Evolutionary conservation across 2,888 invertebrate species (phyloP), one percentile per base, ranked within the genome.

Genomic region (Spodoptera picta): DNA sequence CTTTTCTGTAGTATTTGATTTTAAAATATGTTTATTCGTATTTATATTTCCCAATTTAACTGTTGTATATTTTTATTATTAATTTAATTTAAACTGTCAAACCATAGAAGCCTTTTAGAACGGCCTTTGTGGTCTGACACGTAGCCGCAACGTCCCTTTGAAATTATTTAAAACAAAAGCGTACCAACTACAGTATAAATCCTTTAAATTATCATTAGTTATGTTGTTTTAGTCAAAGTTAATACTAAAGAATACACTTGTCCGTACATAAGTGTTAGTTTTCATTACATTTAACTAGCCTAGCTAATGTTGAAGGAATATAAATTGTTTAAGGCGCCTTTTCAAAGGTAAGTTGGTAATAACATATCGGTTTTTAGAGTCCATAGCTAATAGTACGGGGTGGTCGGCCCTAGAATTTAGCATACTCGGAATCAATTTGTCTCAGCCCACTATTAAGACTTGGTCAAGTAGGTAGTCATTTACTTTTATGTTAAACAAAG

Each of bases 401-500:
- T 72, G 55, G 71, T 60, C 46, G 71, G 70, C 70, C 75, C 65
- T 72, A 72, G 24, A 43, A 70, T 70, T 69, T 54, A 48, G 71
- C 60, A 58, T 65, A 75, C 50, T 51, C 19, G 31, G 50, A 72
- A 72, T 72, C 75, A 72, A 75, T 72, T 72, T 57, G 71, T 70
- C 19, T 65, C 75, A 69, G 60, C 27, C 10, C 27, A 43, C 56
- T 52, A 56, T 69, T 55, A 69, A 24, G 75, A 69, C 65, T 75
- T 43, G 5, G 45, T 50, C 31, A 54, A 57, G 41, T n/a, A 64
- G 50, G 59, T 72, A 72, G 14, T 36, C 43, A 9, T 52, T 46
- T 11, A 50, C 27, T 70, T 47, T 51, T n/a, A 67, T 19, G 31
- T 19, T 12, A 51, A 68, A 24, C 10, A 60, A 44, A 24, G 47